A percentile compares a stretch with the other conserved stretches of the same genome.
phyloP scores from a whole-genome alignment of 2,113 vertebrate species.

The Vulpes ferrilata region DNA sequence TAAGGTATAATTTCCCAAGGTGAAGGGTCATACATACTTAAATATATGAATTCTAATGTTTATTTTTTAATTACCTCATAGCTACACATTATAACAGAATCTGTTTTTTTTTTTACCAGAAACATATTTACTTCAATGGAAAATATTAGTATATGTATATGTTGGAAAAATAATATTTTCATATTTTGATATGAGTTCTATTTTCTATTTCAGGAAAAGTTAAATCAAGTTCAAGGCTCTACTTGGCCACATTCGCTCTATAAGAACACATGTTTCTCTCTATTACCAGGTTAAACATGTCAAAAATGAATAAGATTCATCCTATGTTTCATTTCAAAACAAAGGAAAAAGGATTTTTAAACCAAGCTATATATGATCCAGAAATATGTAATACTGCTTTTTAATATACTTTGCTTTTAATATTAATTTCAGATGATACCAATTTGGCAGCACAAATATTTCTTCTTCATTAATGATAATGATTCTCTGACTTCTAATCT shows the following conservation, averaged over 20 bases:
- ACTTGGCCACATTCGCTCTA: background rate
- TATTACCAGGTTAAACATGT: background rate
- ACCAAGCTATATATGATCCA: background rate
- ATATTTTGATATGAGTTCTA: background rate
- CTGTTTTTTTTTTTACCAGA: background rate
- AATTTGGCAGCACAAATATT: background rate
- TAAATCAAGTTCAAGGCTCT: background rate
- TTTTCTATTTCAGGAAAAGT: background rate
- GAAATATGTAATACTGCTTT: background rate
- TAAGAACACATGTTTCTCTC: background rate
- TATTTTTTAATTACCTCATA: background rate
- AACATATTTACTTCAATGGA: background rate
- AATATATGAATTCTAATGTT: background rate
- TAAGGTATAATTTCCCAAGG: background rate
- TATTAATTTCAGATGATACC: background rate
- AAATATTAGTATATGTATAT: background rate
- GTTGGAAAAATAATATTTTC: background rate
- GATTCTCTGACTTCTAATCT: constrained; percentile 7
- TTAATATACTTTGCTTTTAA: background rate
- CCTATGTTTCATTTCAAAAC: background rate
- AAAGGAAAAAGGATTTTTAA: background rate
- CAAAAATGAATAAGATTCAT: background rate
- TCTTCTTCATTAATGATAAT: constrained; percentile 5
- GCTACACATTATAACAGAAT: background rate
- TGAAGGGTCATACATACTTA: background rate